Conservation (phyloP, 2,888 invertebrate genomes). For the Steinernema carpocapsae region DNA sequence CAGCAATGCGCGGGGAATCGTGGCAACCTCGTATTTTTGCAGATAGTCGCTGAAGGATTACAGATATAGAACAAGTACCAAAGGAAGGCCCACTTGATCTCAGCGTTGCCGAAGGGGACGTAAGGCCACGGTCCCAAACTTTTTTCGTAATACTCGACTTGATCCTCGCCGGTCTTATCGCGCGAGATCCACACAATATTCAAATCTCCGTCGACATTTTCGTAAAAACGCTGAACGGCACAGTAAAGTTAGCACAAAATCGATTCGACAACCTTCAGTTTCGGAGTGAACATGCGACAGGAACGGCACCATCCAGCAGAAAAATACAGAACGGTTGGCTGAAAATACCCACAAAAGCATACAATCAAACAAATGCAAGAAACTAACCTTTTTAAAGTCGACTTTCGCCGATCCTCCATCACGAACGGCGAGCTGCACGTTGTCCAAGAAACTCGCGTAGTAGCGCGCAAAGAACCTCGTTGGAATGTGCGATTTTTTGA, state of each 20-base stretch:
- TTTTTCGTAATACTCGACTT: conserved; percentile 61
- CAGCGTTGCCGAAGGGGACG: conserved; percentile 58
- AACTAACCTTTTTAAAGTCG: not conserved
- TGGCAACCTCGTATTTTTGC: conserved; percentile 55
- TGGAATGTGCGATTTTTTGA: not conserved
- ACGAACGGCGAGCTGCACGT: not conserved
- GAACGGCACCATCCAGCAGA: conserved; percentile 64
- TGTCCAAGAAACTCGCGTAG: not conserved
- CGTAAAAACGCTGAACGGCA: conserved; percentile 54
- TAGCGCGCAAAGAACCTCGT: not conserved
- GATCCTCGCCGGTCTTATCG: conserved; percentile 57
- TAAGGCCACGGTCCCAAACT: conserved; percentile 61
- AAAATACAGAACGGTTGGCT: conserved; percentile 61
- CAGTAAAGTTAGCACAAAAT: not conserved
- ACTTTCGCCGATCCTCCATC: not conserved
- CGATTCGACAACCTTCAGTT: conserved; percentile 48
- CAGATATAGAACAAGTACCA: not conserved
- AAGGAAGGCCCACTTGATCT: conserved; percentile 51
- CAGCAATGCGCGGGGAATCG: conserved; percentile 57
- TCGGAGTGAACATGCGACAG: conserved; percentile 62
- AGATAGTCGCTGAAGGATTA: conserved; percentile 50
- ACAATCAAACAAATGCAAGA: not conserved
- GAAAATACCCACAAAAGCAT: conserved; percentile 31
- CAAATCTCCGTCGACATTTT: conserved; percentile 49
- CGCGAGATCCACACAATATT: conserved; percentile 62